These are phyloP conservation scores for Pelodiscus sinensis DNA, from an alignment of 2,113 vertebrate genomes.

Conservation along the genomic window DNA sequence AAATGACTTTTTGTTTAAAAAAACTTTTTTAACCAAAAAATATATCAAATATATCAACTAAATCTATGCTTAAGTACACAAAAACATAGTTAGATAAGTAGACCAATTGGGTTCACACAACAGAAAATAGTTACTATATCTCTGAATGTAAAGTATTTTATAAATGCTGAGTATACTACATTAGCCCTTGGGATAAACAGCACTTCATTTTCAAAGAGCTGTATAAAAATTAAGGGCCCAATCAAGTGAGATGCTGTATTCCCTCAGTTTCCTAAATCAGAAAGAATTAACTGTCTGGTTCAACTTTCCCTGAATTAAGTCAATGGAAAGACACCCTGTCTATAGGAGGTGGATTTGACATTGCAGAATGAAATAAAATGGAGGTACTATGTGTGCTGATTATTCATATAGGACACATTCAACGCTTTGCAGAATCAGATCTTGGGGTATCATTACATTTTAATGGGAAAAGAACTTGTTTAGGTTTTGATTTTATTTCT, in stretches of 20 bases:
- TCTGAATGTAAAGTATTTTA: constrained; percentile 22
- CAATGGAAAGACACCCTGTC: neutral
- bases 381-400: neutral
- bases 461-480: constrained; percentile 28
- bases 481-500: constrained; percentile 57
- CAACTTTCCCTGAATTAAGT: neutral
- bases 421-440: constrained; percentile 24
- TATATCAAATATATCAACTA: neutral
- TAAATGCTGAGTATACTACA: constrained; percentile 24
- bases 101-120: neutral
- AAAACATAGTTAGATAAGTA: neutral
- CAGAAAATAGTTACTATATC: constrained; percentile 32
- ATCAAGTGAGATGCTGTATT: constrained; percentile 11
- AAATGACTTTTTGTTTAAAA: neutral
- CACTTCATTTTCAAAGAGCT: constrained; percentile 13
- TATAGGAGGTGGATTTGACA: neutral
- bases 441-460: constrained; percentile 8
- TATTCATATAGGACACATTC: constrained; percentile 46
- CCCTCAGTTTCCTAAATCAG: neutral
- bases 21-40: neutral
- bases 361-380: neutral
- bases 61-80: neutral
- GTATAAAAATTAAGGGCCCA: neutral
- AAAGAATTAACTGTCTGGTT: neutral
- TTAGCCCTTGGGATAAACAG: neutral